phyloP scores from a whole-genome alignment of 2,797 vertebrate species.

The Scolopax rusticola region DNA sequence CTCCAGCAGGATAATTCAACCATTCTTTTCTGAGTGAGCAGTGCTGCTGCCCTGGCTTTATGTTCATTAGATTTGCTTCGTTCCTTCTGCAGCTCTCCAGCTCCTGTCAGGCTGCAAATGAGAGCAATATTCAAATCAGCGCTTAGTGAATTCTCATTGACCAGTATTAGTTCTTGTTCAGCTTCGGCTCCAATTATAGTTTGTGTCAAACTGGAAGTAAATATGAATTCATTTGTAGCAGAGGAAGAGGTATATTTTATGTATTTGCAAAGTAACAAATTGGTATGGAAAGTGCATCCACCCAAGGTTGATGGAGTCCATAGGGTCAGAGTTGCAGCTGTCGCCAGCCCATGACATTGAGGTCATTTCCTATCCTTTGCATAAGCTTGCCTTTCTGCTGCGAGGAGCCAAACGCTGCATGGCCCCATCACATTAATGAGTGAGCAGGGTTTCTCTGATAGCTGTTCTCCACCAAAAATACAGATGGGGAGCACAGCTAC shows the following conservation, averaged over 20 bases:
- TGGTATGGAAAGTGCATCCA: background rate
- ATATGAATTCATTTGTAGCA: background rate
- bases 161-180: background rate
- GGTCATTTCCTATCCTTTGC: background rate
- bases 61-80: background rate
- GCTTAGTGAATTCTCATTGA: background rate
- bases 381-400: background rate
- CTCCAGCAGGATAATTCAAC: background rate
- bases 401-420: background rate
- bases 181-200: background rate
- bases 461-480: background rate
- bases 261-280: background rate
- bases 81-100: background rate
- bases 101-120: background rate
- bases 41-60: background rate
- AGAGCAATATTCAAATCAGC: background rate
- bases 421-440: accelerated
- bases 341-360: accelerated
- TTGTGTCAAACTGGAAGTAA: background rate
- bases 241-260: background rate
- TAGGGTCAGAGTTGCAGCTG: background rate
- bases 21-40: background rate
- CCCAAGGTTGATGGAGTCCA: accelerated
- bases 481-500: background rate
- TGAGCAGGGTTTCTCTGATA: background rate